Conservation (phyloP, 1,140 invertebrate genomes). For the Grapholita molesta region DNA sequence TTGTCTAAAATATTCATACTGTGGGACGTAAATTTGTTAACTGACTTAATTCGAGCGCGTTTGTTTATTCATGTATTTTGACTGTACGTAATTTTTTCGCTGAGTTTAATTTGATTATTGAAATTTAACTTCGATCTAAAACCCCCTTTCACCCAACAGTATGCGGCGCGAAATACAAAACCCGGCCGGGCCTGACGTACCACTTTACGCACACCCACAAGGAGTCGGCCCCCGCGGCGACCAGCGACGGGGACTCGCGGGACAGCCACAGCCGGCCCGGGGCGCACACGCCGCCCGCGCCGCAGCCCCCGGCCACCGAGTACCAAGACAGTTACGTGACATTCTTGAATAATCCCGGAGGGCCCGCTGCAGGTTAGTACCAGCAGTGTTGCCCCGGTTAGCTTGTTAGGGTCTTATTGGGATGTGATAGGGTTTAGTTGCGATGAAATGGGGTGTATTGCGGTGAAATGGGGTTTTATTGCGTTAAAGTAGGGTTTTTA, state of each 20-base stretch:
- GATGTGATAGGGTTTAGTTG: neutral
- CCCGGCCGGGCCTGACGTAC: conserved; percentile 96
- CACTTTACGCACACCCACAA: conserved; percentile 98
- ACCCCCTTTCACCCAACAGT: conserved; percentile 78
- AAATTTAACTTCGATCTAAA: neutral
- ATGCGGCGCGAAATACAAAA: conserved; percentile 98
- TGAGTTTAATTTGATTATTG: no score
- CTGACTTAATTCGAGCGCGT: no score
- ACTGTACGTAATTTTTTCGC: no score
- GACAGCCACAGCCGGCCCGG: conserved; percentile 52
- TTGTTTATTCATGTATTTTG: no score
- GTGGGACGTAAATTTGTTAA: no score
- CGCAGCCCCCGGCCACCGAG: conserved; percentile 54
- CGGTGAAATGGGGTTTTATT: no score
- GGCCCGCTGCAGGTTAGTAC: conserved; percentile 45
- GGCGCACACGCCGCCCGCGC: conserved; percentile 41
- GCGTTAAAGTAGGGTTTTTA: neutral
- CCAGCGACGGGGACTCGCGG: conserved; percentile 62
- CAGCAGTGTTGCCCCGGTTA: neutral
- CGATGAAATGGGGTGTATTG: no score
- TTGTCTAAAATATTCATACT: no score
- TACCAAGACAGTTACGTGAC: conserved; percentile 86
- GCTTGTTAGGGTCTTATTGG: neutral
- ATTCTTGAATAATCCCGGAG: conserved; percentile 81
- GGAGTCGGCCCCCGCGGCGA: conserved; percentile 77